Percentiles rank a stretch among this genome's conserved stretches.
Evolutionary conservation across 2,113 vertebrate species (phyloP).

Genomic region (Epinephelus fuscoguttatus): DNA sequence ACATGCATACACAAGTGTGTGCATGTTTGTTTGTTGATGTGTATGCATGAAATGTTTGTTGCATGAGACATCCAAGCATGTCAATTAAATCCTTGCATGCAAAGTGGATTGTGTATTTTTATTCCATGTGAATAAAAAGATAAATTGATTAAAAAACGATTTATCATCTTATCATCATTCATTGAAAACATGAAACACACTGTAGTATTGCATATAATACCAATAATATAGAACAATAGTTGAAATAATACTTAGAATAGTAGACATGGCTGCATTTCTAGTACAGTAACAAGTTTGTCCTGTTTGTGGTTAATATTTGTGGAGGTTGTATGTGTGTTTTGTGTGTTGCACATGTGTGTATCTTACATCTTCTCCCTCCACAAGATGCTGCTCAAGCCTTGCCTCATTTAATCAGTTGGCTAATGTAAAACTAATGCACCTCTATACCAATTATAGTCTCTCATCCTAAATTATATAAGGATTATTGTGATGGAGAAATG

Average conservation of each 20-base stretch:
- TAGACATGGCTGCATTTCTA: conserved; percentile 1
- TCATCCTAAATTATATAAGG: not conserved
- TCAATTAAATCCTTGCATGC: conserved; percentile 55
- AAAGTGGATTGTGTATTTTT: conserved; percentile 28
- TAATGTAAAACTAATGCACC: not conserved
- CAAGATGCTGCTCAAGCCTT: conserved; percentile 66
- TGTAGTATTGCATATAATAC: not conserved
- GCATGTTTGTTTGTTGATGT: conserved; percentile 46
- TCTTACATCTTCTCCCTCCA: conserved; percentile 57
- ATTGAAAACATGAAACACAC: conserved; percentile 36
- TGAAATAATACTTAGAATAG: conserved; percentile 1
- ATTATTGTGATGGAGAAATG: not conserved
- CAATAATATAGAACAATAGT: not conserved
- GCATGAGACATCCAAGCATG: conserved; percentile 66
- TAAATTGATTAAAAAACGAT: not conserved
- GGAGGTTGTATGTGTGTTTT: conserved; percentile 55
- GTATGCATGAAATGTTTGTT: conserved; percentile 57
- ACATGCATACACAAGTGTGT: conserved; percentile 14
- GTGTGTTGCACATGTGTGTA: conserved; percentile 50
- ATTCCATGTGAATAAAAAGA: not conserved
- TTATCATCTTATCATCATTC: not conserved
- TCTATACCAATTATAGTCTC: not conserved
- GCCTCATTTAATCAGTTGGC: conserved; percentile 36
- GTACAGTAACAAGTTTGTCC: conserved; percentile 34
- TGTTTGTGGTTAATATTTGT: conserved; percentile 45